Percentiles rank a stretch among this genome's conserved stretches.
Evolutionary conservation across 2,888 invertebrate species (phyloP).

Genomic region (Galerucella pusilla): DNA sequence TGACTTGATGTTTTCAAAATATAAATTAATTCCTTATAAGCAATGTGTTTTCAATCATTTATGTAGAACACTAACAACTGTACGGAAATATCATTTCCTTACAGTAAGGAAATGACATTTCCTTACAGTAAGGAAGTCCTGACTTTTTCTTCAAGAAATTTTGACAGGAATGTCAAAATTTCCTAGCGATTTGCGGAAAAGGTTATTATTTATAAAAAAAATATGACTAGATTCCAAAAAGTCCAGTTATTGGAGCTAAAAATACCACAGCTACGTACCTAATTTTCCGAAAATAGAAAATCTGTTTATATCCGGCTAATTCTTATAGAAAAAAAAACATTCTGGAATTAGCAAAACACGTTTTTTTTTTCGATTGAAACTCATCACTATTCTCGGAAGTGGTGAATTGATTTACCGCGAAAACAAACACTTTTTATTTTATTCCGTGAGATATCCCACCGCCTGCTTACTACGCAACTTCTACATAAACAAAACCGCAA

Average conservation of each 20-base stretch:
- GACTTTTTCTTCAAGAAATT: no score
- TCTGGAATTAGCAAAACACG: neutral
- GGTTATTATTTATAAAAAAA: neutral
- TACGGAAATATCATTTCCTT: no score
- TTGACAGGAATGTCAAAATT: no score
- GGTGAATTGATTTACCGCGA: neutral
- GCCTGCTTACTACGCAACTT: neutral
- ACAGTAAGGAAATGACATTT: no score
- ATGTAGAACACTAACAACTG: no score
- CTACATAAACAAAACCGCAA: neutral
- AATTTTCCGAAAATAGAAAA: constrained; percentile 4
- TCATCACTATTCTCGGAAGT: neutral
- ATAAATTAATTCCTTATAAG: no score
- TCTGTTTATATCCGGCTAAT: neutral
- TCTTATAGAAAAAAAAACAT: neutral
- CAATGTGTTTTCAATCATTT: no score
- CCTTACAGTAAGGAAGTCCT: no score
- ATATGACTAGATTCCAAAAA: neutral
- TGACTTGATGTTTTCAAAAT: no score
- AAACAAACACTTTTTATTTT: neutral
- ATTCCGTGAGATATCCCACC: neutral
- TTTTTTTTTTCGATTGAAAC: neutral
- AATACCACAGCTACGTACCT: neutral
- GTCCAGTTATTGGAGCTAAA: neutral
- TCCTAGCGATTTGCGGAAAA: no score